Percentiles rank a stretch among this genome's conserved stretches.
These are phyloP conservation scores for Tanytarsus gracilentus DNA, from an alignment of 2,888 invertebrate species.

Conservation along the genomic window DNA sequence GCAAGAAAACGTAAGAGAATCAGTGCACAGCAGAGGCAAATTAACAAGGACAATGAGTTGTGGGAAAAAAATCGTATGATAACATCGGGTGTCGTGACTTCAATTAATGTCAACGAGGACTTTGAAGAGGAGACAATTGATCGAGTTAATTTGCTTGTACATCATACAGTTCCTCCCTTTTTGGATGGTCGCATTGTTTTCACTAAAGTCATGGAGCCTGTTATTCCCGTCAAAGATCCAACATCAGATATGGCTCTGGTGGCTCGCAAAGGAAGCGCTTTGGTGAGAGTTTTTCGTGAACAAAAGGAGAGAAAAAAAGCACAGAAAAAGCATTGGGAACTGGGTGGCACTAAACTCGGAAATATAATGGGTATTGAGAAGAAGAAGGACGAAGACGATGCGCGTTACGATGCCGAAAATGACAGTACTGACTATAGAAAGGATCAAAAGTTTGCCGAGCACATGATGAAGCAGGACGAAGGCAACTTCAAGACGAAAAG, in stretches of 20 bases:
- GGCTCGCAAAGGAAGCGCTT: constrained; percentile 84
- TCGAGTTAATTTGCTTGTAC: constrained; percentile 89
- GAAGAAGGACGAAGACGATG: constrained; percentile 69
- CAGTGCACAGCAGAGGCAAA: constrained; percentile 92
- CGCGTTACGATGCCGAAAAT: constrained; percentile 51
- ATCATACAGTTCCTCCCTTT: constrained; percentile 98
- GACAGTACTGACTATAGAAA: constrained; percentile 80
- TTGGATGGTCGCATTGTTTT: constrained; percentile 97
- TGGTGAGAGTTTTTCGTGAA: constrained; percentile 85
- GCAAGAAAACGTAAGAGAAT: constrained; percentile 83
- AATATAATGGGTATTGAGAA: constrained; percentile 92
- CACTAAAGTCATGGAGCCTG: constrained; percentile 87
- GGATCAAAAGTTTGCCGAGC: constrained; percentile 94
- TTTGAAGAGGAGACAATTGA: constrained; percentile 93
- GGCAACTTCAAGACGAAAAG: constrained; percentile 77
- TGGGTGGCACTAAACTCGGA: constrained; percentile 79
- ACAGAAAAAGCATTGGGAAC: constrained; percentile 98
- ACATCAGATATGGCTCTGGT: constrained; percentile 96
- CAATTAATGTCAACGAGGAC: constrained; percentile 80
- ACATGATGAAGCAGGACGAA: constrained; percentile 64
- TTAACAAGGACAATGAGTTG: constrained; percentile 95
- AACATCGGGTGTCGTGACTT: constrained; percentile 86
- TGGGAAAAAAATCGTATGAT: constrained; percentile 99
- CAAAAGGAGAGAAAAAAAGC: constrained; percentile 94
- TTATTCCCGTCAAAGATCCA: constrained; percentile 92